A percentile compares a stretch with the other conserved stretches of the same genome.
Evolutionary conservation across 1,140 invertebrate genomes (phyloP).

Genomic region (Hestina assimilis): DNA sequence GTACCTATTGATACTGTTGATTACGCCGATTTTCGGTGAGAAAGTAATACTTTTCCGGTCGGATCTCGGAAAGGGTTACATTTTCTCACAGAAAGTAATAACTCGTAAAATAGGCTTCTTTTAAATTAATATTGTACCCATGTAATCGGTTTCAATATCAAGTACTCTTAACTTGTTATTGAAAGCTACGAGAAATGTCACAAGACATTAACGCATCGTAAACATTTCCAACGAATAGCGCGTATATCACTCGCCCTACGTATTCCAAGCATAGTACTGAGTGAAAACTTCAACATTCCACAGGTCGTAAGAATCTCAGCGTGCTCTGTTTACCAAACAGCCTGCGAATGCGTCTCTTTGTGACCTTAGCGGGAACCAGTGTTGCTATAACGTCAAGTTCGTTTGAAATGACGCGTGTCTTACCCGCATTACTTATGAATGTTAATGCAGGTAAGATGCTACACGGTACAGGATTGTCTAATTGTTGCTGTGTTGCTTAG

Average conservation of each 20-base stretch:
- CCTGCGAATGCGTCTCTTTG: constrained; percentile 34
- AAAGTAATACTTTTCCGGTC: no score
- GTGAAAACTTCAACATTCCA: constrained; percentile 58
- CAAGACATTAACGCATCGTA: constrained; percentile 1
- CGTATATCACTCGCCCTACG: constrained; percentile 7
- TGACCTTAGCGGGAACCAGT: constrained; percentile 48
- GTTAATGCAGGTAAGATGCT: no score
- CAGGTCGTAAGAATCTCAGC: constrained; percentile 36
- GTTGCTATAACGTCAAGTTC: constrained; percentile 22
- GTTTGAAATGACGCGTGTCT: constrained; percentile 18
- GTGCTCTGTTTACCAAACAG: constrained; percentile 54
- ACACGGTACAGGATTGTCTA: no score
- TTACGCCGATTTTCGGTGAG: no score
- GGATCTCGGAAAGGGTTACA: no score
- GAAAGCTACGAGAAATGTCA: background rate
- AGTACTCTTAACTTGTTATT: no score
- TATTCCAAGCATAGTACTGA: constrained; percentile 25
- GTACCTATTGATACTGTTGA: no score
- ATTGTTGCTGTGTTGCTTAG: no score
- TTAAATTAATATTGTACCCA: no score
- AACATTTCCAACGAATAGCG: background rate
- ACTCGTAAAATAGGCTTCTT: no score
- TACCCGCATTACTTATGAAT: background rate
- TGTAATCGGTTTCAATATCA: no score
- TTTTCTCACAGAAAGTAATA: no score